Conservation (phyloP, 2,113 vertebrate genomes). For the Callionymus lyra region DNA sequence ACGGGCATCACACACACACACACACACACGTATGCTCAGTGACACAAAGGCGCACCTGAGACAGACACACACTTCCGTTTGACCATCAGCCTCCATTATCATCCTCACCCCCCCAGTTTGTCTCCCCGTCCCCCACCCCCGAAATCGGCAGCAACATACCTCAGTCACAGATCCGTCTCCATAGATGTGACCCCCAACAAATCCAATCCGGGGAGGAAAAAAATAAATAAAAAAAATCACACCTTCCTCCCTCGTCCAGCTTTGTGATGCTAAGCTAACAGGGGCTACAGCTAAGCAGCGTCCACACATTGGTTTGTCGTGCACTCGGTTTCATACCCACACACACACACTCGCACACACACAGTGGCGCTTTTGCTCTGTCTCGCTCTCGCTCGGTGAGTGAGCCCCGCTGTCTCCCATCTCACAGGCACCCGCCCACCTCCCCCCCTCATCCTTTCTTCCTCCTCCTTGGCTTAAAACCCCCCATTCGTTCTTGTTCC, state of each 20-base stretch:
- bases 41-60: slow-evolving; percentile 31
- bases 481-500: slow-evolving; percentile 5
- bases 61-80: slow-evolving; percentile 44
- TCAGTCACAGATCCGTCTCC: slow-evolving; percentile 29
- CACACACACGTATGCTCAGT: slow-evolving; percentile 4
- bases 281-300: slow-evolving; percentile 62
- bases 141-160: slow-evolving; percentile 58
- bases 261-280: slow-evolving; percentile 73
- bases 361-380: slow-evolving; percentile 35
- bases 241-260: slow-evolving; percentile 56
- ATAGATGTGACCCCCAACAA: slow-evolving; percentile 30
- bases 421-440: slow-evolving; percentile 73
- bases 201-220: slow-evolving; percentile 49
- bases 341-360: slow-evolving; percentile 33
- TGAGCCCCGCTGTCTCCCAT: slow-evolving; percentile 58
- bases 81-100: slow-evolving; percentile 62
- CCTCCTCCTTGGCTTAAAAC: slow-evolving; percentile 21
- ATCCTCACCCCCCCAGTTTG: slow-evolving; percentile 18
- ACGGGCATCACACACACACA: slow-evolving; percentile 12
- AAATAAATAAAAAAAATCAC: slow-evolving; percentile 28
- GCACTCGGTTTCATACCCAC: slow-evolving; percentile 50
- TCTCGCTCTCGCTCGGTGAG: slow-evolving; percentile 41
- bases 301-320: slow-evolving; percentile 50
- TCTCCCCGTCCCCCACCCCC: slow-evolving; percentile 42
- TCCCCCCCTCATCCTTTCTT: slow-evolving; percentile 22